Percentiles rank a stretch among this genome's conserved stretches.
phyloP scores from a whole-genome alignment of 2,888 invertebrate genomes.

The Galerucella nymphaeae region DNA sequence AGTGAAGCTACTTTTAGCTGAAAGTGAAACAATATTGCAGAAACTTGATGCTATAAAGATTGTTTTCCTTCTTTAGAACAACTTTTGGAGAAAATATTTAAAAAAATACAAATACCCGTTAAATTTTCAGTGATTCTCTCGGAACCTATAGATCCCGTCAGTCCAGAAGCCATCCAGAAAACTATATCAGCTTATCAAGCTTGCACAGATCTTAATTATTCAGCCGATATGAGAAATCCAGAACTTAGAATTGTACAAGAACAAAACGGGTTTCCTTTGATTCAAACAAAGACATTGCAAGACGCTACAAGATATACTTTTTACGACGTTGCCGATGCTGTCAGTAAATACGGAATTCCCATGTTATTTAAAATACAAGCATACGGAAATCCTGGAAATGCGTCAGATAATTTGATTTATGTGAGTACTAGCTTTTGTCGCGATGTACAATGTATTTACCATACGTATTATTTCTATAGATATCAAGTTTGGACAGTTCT shows the following conservation, averaged over 20 bases:
- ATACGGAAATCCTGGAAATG: slow-evolving; percentile 48
- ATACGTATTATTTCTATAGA: slow-evolving; percentile 24
- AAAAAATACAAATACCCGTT: neutral
- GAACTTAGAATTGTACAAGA: slow-evolving; percentile 57
- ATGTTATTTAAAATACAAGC: slow-evolving; percentile 60
- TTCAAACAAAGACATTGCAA: slow-evolving; percentile 36
- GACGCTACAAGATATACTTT: slow-evolving; percentile 48
- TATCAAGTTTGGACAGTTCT: slow-evolving; percentile 6
- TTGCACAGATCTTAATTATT: slow-evolving; percentile 55
- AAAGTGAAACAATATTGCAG: no score
- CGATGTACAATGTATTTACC: no score
- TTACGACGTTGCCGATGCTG: slow-evolving; percentile 58
- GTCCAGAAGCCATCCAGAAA: slow-evolving; percentile 60
- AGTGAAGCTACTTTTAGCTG: no score
- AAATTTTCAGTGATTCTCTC: slow-evolving; percentile 55
- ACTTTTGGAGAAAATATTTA: neutral
- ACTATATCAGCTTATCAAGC: slow-evolving; percentile 60
- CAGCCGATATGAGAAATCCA: slow-evolving; percentile 51
- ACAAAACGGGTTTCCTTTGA: slow-evolving; percentile 59
- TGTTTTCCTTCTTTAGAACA: no score
- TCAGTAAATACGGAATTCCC: slow-evolving; percentile 60
- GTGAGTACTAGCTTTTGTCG: slow-evolving; percentile 51
- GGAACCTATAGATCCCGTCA: slow-evolving; percentile 45
- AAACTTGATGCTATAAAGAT: no score
- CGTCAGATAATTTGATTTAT: slow-evolving; percentile 56